Evolutionary conservation across 2,113 vertebrate genomes (phyloP), one percentile per base, ranked within the genome.

Genomic region (Pituophis catenifer): DNA sequence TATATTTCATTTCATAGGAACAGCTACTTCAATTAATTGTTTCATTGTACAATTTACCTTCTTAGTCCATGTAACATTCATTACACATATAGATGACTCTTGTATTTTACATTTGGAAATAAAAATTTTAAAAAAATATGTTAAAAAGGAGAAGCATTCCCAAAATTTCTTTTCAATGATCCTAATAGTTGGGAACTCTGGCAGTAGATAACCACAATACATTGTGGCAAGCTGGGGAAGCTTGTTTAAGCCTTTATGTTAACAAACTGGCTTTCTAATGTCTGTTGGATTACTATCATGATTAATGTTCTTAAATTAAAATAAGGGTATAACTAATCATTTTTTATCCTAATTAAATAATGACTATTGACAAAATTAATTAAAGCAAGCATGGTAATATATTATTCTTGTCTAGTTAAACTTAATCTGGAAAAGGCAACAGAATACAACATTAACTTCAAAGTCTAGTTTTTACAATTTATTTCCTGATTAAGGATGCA

Each of bases 41-140:
- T 94, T 96, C 90, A n/a, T 94, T 94, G 91, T 91, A 91, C 26
- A 91, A 92, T 48, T 57, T 91, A 91, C 21, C n/a, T 91, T 95
- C 54, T 95, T 91, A 38, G 86, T 94, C 17, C 81, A 55, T 92
- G 33, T 91, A 95, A 90, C 93, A 95, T 86, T 62, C 94, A 94
- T 94, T 97, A 96, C 95, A 29, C 90, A 95, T 94, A 94, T 93
- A 96, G 94, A 94, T 95, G 91, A 89, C 96, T 95, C 95, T 94
- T 70, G 5, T n/a, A 15, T 70, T 70, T 70, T 70, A n/a, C 29
- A 70, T 70, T 70, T 65, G 26, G 11, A 65, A 65, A 65, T 65
- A 65, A 65, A 62, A 62, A 0, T 3, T 24, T 44, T 44, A 29
- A 24, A 65, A 65, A 65, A 13, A 1, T n/a, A 29, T 29, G 11